Evolutionary conservation across 2,888 invertebrate genomes (phyloP), one percentile per base, ranked within the genome.

Genomic region (Drosophila sordidula): DNA sequence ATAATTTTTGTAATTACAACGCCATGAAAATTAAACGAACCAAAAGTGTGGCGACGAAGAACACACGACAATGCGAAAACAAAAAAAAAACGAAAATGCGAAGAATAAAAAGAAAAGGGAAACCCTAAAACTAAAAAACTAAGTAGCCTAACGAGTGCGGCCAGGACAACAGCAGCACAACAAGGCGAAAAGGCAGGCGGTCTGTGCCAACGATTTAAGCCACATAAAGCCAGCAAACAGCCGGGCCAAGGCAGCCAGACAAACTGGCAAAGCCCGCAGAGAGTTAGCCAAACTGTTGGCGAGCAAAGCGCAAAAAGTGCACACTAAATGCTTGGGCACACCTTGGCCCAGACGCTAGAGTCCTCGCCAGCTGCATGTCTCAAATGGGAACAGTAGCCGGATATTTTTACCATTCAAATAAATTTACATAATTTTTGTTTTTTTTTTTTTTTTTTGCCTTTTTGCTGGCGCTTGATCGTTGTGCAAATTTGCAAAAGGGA

Each of bases 1-100:
- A 76, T 74, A 54, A 69, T 88, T 80, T 80, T 76, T 83, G 70
- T 83, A 85, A 89, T 85, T 85, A 73, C 74, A 76, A 66, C 57
- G 76, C 69, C 67, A 70, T 86, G 71, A 72, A 83, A 82, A 78
- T 61, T 68, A 70, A 72, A 61, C 64, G 59, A 69, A 78, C 67
- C 65, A 51, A 76, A 79, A 75, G 65, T 68, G 69, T 61, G 73
- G 45, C 78, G 38, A 57, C 55, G 38, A 59, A 42, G 25, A 44
- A 36, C 26, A 42, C 11, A n/a, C 9, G 16, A 46, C 38, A n/a
- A 44, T 61, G 22, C 18, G 8, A 8, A 47, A 45, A 9, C 0
- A 29, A 45, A 26, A 41, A 11, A 6, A 8, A 8, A 47, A 45
- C 5, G 0, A 18, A 45, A 26, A 36, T 29, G 9, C 8, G 29